A percentile compares a stretch with the other conserved stretches of the same genome.
phyloP scores from a whole-genome alignment of 2,888 invertebrate species.

The Nezara viridula region DNA sequence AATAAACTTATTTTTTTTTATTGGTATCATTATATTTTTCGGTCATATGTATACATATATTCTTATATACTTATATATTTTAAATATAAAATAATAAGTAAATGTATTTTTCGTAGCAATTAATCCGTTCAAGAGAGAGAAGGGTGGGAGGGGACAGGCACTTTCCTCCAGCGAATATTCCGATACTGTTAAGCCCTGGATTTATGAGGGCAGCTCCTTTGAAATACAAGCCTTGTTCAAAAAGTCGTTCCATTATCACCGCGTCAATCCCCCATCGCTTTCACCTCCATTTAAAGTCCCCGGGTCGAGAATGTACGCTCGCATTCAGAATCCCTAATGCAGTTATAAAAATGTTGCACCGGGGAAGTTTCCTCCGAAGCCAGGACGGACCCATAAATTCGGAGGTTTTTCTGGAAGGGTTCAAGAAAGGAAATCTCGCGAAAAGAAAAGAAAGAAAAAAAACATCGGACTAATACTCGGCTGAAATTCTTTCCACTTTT shows the following conservation, averaged over 20 bases:
- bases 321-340: conserved; percentile 16
- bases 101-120: conserved; percentile 1
- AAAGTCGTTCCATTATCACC: conserved; percentile 16
- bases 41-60: too few species aligned
- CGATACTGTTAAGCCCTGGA: not conserved
- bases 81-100: not conserved
- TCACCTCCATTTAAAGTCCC: conserved; percentile 43
- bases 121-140: not conserved
- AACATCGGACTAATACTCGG: not conserved
- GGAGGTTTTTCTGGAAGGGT: conserved; percentile 25
- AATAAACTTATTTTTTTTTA: too few species aligned
- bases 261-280: conserved; percentile 4
- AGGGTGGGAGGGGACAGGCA: not conserved
- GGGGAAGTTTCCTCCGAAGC: not conserved
- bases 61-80: too few species aligned
- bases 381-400: conserved; percentile 18
- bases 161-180: not conserved
- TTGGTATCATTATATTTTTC: too few species aligned
- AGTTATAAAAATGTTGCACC: conserved; percentile 26
- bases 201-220: not conserved
- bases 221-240: conserved; percentile 24
- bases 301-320: not conserved
- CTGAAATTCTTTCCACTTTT: conserved; percentile 48
- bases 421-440: not conserved
- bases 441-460: conserved; percentile 12